Evolutionary conservation across 2,113 vertebrate genomes (phyloP), one percentile per base, ranked within the genome.

Genomic region (Cairina moschata): DNA sequence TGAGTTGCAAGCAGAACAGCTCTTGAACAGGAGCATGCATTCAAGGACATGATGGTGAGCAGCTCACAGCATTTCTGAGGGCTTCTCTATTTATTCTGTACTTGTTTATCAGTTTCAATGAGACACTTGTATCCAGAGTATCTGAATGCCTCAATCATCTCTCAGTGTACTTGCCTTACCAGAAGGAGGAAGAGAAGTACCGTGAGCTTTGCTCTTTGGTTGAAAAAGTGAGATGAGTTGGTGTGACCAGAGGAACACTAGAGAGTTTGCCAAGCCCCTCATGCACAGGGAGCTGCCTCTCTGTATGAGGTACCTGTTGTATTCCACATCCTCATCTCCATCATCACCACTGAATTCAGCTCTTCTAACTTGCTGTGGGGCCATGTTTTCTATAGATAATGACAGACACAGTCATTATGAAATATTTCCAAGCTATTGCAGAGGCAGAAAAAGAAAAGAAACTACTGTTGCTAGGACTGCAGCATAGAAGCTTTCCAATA

Each of bases 101-200:
- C 71, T 62, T 46, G 7, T 65, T 74, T 52, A 34, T 52, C 1
- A 7, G 2, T 63, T 81, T 90, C 48, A 86, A 0, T 12, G 26
- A 29, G 38, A 59, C 20, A 44, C 22, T 29, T n/a, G 17, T 42
- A 90, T 21, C n/a, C 22, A 3, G 2, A 42, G 11, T 36, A 60
- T 44, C 36, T 0, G 0, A 52, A 17, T 48, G 17, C 32, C n/a
- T 56, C 72, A 60, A n/a, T 21, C 11, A 40, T 44, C 18, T 20
- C 52, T 60, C 5, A 16, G 12, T 23, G 80, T 54, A 34, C 42
- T 80, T 77, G 46, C 36, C 26, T 67, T 29, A 65, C 9, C 26
- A 68, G 17, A 29, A 71, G 52, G 50, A 86, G 36, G 23, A 71
- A 77, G 40, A 29, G 29, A 75, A 83, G 7, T 26, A 75, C 20